Evolutionary conservation across 2,888 invertebrate species (phyloP), one percentile per base, ranked within the genome.

Genomic region (Dendrolimus houi): DNA sequence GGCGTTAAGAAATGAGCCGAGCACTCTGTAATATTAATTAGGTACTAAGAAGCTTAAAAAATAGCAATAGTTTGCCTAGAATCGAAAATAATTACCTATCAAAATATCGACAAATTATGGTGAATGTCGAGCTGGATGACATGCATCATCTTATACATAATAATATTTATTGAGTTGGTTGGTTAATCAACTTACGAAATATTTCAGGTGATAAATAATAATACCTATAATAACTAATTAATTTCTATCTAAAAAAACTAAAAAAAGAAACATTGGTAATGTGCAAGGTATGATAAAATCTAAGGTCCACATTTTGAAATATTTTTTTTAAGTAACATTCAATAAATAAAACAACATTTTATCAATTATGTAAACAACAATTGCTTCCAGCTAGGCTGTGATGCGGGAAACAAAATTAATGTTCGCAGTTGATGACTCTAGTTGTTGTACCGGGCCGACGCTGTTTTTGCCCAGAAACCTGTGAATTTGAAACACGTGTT

Each of bases 381-480:
- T 74, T 72, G 70, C 65, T 61, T 68, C 71, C 71, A 73, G 75
- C 70, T 69, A 66, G 66, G 62, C 63, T 62, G 68, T 68, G 70
- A 68, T 60, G 69, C 64, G 61, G 65, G 66, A 68, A 76, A 72
- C 68, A 70, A 64, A 77, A 76, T 65, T 63, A 63, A 56, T 68
- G 58, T 72, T 70, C 64, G 67, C 65, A 62, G 64, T 64, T 60
- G 63, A 57, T 55, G 60, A 66, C 62, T 79, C 74, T 88, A 88
- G 79, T 87, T 84, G 80, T 83, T 80, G 78, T 87, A 87, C 75
- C 79, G 82, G 60, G 71, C 69, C 59, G 83, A 65, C 61, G 70
- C 81, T 55, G 82, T 66, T 71, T 83, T 82, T 63, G 75, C 77
- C 88, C 87, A 87, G 68, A 80, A 83, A 77, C 88, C 89, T 90